A percentile compares a stretch with the other conserved stretches of the same genome.
Evolutionary conservation across 2,888 invertebrate species (phyloP).

Genomic region (Oxyteleia sp.): DNA sequence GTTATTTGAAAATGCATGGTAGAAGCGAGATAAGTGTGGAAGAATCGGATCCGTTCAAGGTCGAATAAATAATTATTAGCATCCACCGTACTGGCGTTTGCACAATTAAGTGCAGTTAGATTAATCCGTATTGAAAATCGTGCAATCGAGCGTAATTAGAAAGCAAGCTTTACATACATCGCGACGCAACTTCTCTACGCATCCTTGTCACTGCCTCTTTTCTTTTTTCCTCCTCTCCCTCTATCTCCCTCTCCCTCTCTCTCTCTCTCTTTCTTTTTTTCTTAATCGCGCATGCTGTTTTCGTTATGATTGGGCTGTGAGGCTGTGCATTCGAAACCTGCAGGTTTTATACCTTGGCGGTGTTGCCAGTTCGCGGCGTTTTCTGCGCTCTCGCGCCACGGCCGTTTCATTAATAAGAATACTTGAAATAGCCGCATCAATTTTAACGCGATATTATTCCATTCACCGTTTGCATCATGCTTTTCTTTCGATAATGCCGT

Average conservation of each 20-base stretch:
- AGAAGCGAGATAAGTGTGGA: constrained; percentile 62
- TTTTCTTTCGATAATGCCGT: constrained; percentile 62
- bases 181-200: constrained; percentile 58
- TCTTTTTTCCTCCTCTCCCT: constrained; percentile 13
- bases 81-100: constrained; percentile 65
- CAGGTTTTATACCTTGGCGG: constrained; percentile 64
- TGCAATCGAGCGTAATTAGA: constrained; percentile 74
- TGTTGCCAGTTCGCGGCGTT: constrained; percentile 56
- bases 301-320: constrained; percentile 72
- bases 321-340: constrained; percentile 72
- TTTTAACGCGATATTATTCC: constrained; percentile 71
- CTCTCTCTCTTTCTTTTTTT: neutral
- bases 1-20: constrained; percentile 65
- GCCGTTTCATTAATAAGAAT: constrained; percentile 74
- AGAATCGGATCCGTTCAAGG: constrained; percentile 73
- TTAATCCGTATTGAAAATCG: constrained; percentile 74
- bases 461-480: constrained; percentile 61
- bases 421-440: constrained; percentile 69
- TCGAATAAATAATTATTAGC: constrained; percentile 72
- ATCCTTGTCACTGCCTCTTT: constrained; percentile 66
- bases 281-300: constrained; percentile 67
- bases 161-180: constrained; percentile 69
- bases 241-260: neutral
- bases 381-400: constrained; percentile 45
- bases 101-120: constrained; percentile 75